Conservation (phyloP, 2,113 vertebrate species). For the Chaetura pelagica region DNA sequence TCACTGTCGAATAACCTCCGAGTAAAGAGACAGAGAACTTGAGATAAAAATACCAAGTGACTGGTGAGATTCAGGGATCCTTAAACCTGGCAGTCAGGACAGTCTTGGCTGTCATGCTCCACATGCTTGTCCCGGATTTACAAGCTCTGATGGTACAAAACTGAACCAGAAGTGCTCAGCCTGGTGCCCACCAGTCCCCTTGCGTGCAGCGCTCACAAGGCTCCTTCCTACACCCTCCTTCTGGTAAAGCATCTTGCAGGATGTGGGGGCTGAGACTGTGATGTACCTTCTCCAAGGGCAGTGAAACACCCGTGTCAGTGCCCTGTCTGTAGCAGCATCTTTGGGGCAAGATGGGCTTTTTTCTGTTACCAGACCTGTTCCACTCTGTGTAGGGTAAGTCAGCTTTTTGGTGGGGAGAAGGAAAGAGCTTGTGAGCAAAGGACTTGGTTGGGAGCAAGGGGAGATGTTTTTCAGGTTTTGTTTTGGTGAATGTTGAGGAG, state of each 20-base stretch:
- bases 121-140: neutral
- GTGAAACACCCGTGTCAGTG: neutral
- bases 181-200: neutral
- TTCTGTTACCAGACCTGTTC: neutral
- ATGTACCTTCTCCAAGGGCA: too few species aligned
- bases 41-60: neutral
- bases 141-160: neutral
- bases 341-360: neutral
- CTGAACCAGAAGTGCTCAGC: neutral
- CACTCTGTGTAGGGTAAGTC: neutral
- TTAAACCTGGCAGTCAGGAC: neutral
- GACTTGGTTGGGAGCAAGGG: neutral
- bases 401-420: neutral
- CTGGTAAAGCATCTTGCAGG: neutral
- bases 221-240: neutral
- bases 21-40: neutral
- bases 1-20: neutral
- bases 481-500: neutral
- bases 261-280: too few species aligned
- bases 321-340: neutral
- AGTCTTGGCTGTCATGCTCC: neutral
- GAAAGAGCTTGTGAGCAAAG: neutral
- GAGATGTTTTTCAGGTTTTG: neutral
- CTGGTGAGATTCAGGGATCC: neutral
- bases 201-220: neutral